These are phyloP conservation scores for Nemotelus pantherinus DNA, from an alignment of 2,888 invertebrate genomes.

Conservation along the genomic window DNA sequence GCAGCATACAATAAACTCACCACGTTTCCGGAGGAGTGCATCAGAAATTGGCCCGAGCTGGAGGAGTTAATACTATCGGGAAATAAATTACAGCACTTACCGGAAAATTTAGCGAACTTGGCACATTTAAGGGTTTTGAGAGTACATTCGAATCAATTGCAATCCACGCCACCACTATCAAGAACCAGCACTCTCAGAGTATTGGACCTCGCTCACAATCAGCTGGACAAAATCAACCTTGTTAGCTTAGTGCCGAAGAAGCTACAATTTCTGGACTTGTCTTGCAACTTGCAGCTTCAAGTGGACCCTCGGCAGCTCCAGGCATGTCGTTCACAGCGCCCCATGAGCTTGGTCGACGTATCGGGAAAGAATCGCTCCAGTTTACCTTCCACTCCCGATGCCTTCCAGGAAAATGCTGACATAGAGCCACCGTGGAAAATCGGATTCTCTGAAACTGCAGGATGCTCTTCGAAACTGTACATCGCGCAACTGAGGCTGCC, in stretches of 20 bases:
- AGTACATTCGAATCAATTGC: slow-evolving; percentile 83
- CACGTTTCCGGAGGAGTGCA: slow-evolving; percentile 76
- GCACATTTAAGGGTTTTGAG: slow-evolving; percentile 78
- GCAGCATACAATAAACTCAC: slow-evolving; percentile 83
- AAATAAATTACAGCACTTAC: slow-evolving; percentile 79
- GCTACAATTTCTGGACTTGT: slow-evolving; percentile 84
- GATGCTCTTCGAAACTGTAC: slow-evolving; percentile 76
- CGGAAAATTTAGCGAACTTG: slow-evolving; percentile 78
- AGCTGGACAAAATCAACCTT: slow-evolving; percentile 81
- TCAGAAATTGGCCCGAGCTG: slow-evolving; percentile 79
- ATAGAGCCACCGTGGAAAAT: slow-evolving; percentile 79
- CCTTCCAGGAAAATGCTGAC: slow-evolving; percentile 68
- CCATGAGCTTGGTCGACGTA: slow-evolving; percentile 85
- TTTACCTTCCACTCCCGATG: slow-evolving; percentile 69
- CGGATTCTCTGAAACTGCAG: slow-evolving; percentile 87
- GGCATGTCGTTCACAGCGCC: slow-evolving; percentile 80
- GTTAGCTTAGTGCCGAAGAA: slow-evolving; percentile 81
- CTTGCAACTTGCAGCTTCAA: slow-evolving; percentile 82
- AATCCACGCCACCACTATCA: slow-evolving; percentile 80
- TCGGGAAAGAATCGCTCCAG: slow-evolving; percentile 80
- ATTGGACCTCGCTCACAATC: slow-evolving; percentile 86
- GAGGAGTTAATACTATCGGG: slow-evolving; percentile 86
- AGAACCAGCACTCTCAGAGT: slow-evolving; percentile 79
- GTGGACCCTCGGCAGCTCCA: slow-evolving; percentile 86
- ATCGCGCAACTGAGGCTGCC: slow-evolving; percentile 82